A percentile compares a stretch with the other conserved stretches of the same genome.
Conservation (phyloP, 2,888 invertebrate genomes). For the Clistopyga incitator region DNA sequence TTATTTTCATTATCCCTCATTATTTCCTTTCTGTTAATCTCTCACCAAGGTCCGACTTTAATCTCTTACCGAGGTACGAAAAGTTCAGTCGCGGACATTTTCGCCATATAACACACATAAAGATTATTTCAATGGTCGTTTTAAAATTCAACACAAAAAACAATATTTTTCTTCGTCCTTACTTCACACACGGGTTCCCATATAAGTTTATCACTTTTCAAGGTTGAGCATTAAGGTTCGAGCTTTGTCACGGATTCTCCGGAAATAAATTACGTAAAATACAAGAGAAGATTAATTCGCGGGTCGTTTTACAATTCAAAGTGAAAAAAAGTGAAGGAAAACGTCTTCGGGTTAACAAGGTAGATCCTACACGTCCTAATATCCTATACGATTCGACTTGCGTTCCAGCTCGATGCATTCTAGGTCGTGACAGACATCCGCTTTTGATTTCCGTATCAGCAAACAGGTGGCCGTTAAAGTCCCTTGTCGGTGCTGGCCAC, state of each 20-base stretch:
- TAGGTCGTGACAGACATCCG: slow-evolving; percentile 81
- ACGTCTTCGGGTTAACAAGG: neutral
- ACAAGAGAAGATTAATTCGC: neutral
- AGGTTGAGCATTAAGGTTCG: neutral
- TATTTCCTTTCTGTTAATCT: too few relatives aligned
- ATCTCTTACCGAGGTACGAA: too few relatives aligned
- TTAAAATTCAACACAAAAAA: neutral
- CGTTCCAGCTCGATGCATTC: slow-evolving; percentile 77
- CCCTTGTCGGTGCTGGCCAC: slow-evolving; percentile 59
- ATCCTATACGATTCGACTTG: slow-evolving; percentile 25
- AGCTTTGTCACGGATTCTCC: neutral
- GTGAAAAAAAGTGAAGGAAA: neutral
- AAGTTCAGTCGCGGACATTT: neutral
- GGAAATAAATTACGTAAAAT: neutral
- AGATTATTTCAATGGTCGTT: neutral
- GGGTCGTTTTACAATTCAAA: neutral
- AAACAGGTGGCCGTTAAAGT: slow-evolving; percentile 73
- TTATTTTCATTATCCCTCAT: too few relatives aligned
- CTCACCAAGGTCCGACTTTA: too few relatives aligned
- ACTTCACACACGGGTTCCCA: neutral
- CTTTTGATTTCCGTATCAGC: slow-evolving; percentile 82
- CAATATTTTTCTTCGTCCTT: too few relatives aligned
- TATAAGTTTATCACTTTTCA: neutral
- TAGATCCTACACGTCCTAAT: slow-evolving; percentile 9
- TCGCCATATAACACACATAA: neutral